Percentiles rank a stretch among this genome's conserved stretches.
Conservation (phyloP, 1,140 invertebrate genomes). For the Adelges cooleyi region DNA sequence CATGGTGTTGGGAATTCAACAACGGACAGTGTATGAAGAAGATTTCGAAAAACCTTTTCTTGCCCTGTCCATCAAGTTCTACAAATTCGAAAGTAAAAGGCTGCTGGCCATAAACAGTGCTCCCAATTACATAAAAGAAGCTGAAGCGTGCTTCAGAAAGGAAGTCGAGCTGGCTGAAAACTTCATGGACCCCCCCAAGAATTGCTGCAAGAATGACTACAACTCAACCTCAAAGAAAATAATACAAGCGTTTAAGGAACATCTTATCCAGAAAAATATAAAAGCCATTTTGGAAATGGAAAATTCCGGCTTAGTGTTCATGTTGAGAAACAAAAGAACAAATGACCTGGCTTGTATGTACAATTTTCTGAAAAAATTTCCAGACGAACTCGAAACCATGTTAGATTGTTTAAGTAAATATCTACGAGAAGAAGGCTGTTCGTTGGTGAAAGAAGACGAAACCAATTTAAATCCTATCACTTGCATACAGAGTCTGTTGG, state of each 20-base stretch:
- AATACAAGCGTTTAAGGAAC: conserved; percentile 93
- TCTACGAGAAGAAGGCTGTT: no score
- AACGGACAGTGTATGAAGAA: conserved; percentile 89
- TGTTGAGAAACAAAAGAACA: no score
- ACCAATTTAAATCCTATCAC: conserved; percentile 82
- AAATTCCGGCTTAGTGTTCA: conserved; percentile 96
- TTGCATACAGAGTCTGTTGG: conserved; percentile 73
- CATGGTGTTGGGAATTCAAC: conserved; percentile 92
- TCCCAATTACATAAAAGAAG: conserved; percentile 98
- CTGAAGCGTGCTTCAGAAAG: conserved; percentile 90
- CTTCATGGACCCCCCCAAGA: conserved; percentile 95
- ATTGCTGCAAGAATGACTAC: no score
- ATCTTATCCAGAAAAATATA: conserved; percentile 98
- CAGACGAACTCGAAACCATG: conserved; percentile 84
- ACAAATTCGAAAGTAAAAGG: conserved; percentile 96
- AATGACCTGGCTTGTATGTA: conserved; percentile 96
- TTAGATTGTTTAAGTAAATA: no score
- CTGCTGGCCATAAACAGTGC: conserved; percentile 97
- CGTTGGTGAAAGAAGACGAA: no score
- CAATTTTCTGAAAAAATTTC: conserved; percentile 83
- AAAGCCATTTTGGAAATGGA: conserved; percentile 99
- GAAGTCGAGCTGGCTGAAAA: conserved; percentile 95
- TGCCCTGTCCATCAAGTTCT: conserved; percentile 95
- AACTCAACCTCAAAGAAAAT: conserved; percentile 89
- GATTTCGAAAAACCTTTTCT: conserved; percentile 98